Percentiles rank a stretch among this genome's conserved stretches.
These are phyloP conservation scores for Drosophila baimaii DNA, from an alignment of 1,140 invertebrate species.

Conservation along the genomic window DNA sequence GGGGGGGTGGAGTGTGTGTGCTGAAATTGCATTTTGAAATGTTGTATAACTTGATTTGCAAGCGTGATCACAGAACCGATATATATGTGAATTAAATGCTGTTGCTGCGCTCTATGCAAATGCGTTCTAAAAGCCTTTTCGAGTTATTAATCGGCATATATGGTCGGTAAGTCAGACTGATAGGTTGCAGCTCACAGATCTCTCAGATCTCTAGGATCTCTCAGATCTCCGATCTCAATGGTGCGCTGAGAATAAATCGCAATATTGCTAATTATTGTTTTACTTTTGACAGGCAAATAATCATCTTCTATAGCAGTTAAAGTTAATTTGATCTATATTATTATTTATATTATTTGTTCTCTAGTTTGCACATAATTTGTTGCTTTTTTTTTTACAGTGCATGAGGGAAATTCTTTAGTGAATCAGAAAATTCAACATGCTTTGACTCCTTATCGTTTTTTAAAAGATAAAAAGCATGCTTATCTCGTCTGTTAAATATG, in stretches of 20 bases:
- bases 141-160: slow-evolving; percentile 60
- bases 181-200: slow-evolving; percentile 19
- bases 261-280: not conserved
- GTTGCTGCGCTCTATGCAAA: slow-evolving; percentile 36
- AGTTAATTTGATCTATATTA: no score
- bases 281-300: not conserved
- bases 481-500: slow-evolving; percentile 8
- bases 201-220: not conserved
- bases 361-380: no score
- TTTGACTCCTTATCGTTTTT: not conserved
- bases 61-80: slow-evolving; percentile 34
- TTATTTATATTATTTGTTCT: no score
- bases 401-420: not conserved
- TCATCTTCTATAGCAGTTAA: not conserved
- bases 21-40: slow-evolving; percentile 63
- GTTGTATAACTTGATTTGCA: slow-evolving; percentile 76
- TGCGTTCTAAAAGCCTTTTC: slow-evolving; percentile 62
- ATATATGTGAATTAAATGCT: slow-evolving; percentile 12
- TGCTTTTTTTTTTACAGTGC: not conserved
- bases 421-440: not conserved
- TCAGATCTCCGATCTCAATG: not conserved
- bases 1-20: no score
- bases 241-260: slow-evolving; percentile 6
- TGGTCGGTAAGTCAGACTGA: slow-evolving; percentile 42
- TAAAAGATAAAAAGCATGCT: slow-evolving; percentile 2